These are phyloP conservation scores for Myotis davidii DNA, from an alignment of 2,113 vertebrate species.

Conservation along the genomic window DNA sequence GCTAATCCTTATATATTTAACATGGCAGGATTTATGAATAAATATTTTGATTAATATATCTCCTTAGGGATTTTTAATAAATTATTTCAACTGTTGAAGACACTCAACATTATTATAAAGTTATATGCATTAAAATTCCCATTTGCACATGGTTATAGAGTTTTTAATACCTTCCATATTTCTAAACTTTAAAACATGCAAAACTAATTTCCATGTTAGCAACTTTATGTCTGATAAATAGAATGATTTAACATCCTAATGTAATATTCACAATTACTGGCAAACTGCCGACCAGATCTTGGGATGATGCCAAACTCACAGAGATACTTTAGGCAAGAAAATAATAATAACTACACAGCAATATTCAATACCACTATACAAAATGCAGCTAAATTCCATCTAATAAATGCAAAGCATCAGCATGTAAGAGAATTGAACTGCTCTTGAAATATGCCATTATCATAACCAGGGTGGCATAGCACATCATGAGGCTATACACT, in stretches of 20 bases:
- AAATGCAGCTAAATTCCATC: neutral
- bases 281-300: neutral
- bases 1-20: slow-evolving; percentile 59
- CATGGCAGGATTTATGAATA: slow-evolving; percentile 43
- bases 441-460: neutral
- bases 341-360: neutral
- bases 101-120: slow-evolving; percentile 36
- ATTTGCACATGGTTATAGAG: neutral
- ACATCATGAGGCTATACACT: neutral
- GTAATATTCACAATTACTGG: slow-evolving; percentile 8
- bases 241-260: neutral
- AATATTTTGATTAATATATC: slow-evolving; percentile 56
- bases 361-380: neutral
- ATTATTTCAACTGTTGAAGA: slow-evolving; percentile 46
- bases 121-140: slow-evolving; percentile 39
- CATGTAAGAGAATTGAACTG: neutral
- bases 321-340: neutral
- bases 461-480: neutral
- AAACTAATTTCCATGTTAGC: slow-evolving; percentile 51
- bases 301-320: neutral
- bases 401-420: neutral
- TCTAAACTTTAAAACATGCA: slow-evolving; percentile 33
- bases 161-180: neutral
- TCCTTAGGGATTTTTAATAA: slow-evolving; percentile 42
- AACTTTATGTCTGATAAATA: slow-evolving; percentile 15